A percentile compares a stretch with the other conserved stretches of the same genome.
phyloP scores from a whole-genome alignment of 2,113 vertebrate species.

The Leptobrachium ailaonicum region DNA sequence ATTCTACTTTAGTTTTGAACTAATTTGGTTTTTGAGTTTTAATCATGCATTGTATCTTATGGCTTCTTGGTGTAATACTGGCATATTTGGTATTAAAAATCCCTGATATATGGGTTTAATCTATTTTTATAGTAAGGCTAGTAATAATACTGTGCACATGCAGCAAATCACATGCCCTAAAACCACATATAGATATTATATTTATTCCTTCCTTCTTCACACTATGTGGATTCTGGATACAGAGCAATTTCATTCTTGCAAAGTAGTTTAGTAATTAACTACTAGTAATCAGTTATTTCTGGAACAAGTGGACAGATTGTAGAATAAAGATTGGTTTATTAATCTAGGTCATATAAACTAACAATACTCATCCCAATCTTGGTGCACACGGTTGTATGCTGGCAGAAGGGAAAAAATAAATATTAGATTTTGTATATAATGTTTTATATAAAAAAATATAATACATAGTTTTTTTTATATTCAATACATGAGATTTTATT shows the following conservation, averaged over 20 bases:
- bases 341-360: no score
- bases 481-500: no score
- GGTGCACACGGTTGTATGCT: no score
- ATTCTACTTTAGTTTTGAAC: conserved; percentile 28
- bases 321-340: no score
- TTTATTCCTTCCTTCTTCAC: neutral
- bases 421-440: no score
- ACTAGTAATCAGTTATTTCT: conserved; percentile 6
- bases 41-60: conserved; percentile 20
- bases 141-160: conserved; percentile 25
- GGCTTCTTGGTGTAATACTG: conserved; percentile 18
- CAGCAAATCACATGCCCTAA: conserved; percentile 26
- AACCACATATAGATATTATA: conserved; percentile 10
- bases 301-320: no score
- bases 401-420: no score
- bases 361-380: no score
- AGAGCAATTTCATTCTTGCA: conserved; percentile 1
- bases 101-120: conserved; percentile 40
- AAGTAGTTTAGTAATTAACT: conserved; percentile 10
- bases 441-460: no score
- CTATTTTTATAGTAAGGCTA: conserved; percentile 43
- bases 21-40: conserved; percentile 20
- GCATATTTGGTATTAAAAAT: conserved; percentile 14
- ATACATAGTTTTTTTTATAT: no score
- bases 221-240: neutral